Conservation (phyloP, 2,797 vertebrate genomes). For the Notolepis coatsorum region DNA sequence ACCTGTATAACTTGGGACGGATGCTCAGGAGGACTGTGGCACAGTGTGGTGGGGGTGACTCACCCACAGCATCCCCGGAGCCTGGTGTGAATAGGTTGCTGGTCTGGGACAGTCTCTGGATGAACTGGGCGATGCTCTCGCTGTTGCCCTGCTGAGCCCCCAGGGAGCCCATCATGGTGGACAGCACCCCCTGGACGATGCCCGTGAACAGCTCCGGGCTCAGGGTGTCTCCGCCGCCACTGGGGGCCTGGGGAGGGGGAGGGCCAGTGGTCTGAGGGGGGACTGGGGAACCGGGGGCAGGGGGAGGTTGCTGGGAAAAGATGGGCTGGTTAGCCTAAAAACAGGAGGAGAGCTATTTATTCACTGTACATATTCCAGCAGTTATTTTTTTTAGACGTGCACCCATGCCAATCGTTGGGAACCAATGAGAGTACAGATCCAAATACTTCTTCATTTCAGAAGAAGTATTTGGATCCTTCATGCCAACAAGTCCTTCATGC, state of each 20-base stretch:
- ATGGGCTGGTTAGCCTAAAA: constrained; percentile 70
- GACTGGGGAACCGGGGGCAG: constrained; percentile 21
- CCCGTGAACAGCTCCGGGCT: constrained; percentile 88
- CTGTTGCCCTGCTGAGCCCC: constrained; percentile 83
- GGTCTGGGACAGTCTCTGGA: constrained; percentile 88
- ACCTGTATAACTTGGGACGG: too few species aligned
- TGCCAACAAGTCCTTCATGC: too few species aligned
- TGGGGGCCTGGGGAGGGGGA: constrained; percentile 37
- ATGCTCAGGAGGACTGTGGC: background rate
- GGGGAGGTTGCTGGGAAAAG: constrained; percentile 43
- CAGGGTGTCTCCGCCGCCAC: constrained; percentile 70
- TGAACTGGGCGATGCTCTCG: constrained; percentile 89
- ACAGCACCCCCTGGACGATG: constrained; percentile 89
- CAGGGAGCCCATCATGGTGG: constrained; percentile 88
- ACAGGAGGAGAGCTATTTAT: background rate
- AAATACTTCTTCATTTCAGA: too few species aligned
- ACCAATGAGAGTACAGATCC: too few species aligned
- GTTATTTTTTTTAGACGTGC: too few species aligned
- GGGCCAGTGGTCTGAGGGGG: constrained; percentile 16
- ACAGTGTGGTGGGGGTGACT: constrained; percentile 30
- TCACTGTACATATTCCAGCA: background rate
- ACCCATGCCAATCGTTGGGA: too few species aligned
- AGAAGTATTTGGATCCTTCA: too few species aligned
- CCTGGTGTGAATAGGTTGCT: constrained; percentile 88
- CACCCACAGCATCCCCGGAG: constrained; percentile 85